Conservation (phyloP, 2,113 vertebrate genomes). For the Anthoscopus minutus region DNA sequence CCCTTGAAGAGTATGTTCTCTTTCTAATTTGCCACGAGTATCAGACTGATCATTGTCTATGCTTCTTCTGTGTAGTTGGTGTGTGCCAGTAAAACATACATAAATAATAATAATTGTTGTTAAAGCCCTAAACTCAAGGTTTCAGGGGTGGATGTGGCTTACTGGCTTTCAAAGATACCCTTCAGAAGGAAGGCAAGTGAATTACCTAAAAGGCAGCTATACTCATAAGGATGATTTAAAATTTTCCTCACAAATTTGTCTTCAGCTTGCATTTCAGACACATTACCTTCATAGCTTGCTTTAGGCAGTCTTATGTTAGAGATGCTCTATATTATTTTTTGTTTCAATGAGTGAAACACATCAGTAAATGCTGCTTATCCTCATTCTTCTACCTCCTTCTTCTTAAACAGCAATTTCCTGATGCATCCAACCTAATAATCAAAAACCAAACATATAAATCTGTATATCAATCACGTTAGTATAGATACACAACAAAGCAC, state of each 20-base stretch:
- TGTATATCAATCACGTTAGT: background rate
- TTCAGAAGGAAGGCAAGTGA: background rate
- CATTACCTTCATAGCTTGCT: background rate
- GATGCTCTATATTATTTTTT: background rate
- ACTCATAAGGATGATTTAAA: background rate
- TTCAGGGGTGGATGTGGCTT: background rate
- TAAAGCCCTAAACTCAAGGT: background rate
- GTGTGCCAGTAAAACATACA: background rate
- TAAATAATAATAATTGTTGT: background rate
- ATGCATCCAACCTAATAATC: background rate
- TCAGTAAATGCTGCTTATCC: background rate
- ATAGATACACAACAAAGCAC: background rate
- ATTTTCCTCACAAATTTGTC: background rate
- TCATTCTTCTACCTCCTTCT: background rate
- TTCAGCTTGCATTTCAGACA: background rate
- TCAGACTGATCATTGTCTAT: rapidly evolving
- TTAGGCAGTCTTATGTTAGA: background rate
- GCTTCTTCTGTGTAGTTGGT: background rate
- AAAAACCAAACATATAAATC: background rate
- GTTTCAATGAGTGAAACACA: background rate
- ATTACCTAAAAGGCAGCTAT: background rate
- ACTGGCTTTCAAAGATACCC: background rate
- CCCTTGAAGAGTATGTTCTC: background rate
- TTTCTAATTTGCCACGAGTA: background rate
- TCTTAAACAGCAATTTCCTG: background rate